Percentiles rank a stretch among this genome's conserved stretches.
Conservation (phyloP, 2,888 invertebrate genomes). For the Drosophila subsilvestris region DNA sequence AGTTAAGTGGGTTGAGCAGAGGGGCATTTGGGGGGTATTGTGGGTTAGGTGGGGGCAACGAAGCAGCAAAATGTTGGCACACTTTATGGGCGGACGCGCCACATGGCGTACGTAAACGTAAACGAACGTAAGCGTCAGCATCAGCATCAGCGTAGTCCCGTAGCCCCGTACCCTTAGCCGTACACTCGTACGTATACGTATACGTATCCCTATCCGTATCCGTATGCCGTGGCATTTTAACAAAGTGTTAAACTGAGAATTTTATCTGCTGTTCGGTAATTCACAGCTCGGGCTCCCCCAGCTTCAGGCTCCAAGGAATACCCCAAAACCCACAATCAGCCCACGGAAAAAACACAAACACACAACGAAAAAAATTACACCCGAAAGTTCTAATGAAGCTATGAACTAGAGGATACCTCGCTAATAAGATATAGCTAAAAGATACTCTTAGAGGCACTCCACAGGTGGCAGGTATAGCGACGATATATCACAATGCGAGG, state of each 20-base stretch:
- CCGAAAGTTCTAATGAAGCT: background rate
- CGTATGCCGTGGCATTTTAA: slow-evolving; percentile 70
- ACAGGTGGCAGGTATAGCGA: background rate
- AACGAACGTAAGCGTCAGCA: slow-evolving; percentile 37
- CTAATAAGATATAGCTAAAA: background rate
- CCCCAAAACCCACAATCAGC: slow-evolving; percentile 40
- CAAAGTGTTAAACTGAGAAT: slow-evolving; percentile 81
- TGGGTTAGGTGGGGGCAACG: slow-evolving; percentile 6
- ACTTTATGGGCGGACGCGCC: slow-evolving; percentile 67
- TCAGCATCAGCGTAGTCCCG: background rate
- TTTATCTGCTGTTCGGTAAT: slow-evolving; percentile 79
- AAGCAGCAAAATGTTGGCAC: slow-evolving; percentile 60
- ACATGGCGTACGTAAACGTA: slow-evolving; percentile 67
- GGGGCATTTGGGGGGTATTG: slow-evolving; percentile 1
- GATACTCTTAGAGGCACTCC: background rate
- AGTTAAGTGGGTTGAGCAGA: slow-evolving; percentile 43
- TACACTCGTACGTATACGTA: background rate
- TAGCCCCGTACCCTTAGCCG: background rate
- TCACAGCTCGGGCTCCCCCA: slow-evolving; percentile 48
- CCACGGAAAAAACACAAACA: slow-evolving; percentile 22
- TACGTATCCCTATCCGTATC: slow-evolving; percentile 8
- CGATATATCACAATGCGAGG: background rate
- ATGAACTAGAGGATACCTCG: background rate
- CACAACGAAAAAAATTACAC: slow-evolving; percentile 4
- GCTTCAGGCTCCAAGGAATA: slow-evolving; percentile 66